These are phyloP conservation scores for Oncorhynchus tshawytscha DNA, from an alignment of 2,113 vertebrate species.

Conservation along the genomic window DNA sequence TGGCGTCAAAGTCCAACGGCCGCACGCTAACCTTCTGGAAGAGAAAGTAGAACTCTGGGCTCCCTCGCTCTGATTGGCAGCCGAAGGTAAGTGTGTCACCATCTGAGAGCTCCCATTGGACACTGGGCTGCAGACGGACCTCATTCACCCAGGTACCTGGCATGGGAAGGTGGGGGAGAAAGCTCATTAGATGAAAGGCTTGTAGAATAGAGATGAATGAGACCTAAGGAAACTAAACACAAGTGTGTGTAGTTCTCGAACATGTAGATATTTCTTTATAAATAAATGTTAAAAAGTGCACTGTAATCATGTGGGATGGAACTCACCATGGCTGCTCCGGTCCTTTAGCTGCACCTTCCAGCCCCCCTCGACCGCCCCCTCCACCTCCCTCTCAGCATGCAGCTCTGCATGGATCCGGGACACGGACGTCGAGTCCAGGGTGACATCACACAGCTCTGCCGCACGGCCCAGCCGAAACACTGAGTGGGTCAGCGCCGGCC, in stretches of 20 bases:
- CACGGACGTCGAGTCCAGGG: constrained; percentile 76
- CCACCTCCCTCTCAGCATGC: constrained; percentile 72
- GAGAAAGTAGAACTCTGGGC: constrained; percentile 86
- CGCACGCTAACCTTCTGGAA: constrained; percentile 89
- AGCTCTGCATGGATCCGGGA: constrained; percentile 84
- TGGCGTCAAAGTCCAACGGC: constrained; percentile 87
- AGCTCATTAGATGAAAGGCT: no score
- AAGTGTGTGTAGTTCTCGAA: background rate
- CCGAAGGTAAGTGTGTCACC: constrained; percentile 85
- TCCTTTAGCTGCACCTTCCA: constrained; percentile 85
- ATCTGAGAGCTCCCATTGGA: constrained; percentile 80
- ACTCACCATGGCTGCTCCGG: constrained; percentile 82
- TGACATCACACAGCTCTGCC: constrained; percentile 82
- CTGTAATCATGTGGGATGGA: background rate
- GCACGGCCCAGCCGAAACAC: constrained; percentile 81
- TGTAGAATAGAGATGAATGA: background rate
- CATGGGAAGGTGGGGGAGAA: background rate
- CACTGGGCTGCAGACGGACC: constrained; percentile 73
- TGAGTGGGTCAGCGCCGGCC: constrained; percentile 72
- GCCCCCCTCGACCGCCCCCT: constrained; percentile 61
- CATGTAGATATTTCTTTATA: background rate
- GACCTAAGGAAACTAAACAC: background rate
- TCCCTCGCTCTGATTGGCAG: constrained; percentile 62
- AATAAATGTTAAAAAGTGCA: no score
- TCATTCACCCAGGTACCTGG: constrained; percentile 88